Percentiles rank a stretch among this genome's conserved stretches.
These are phyloP conservation scores for Holothuria scabra DNA, from an alignment of 53 echinoderm and acorn worm species.

Conservation along the genomic window DNA sequence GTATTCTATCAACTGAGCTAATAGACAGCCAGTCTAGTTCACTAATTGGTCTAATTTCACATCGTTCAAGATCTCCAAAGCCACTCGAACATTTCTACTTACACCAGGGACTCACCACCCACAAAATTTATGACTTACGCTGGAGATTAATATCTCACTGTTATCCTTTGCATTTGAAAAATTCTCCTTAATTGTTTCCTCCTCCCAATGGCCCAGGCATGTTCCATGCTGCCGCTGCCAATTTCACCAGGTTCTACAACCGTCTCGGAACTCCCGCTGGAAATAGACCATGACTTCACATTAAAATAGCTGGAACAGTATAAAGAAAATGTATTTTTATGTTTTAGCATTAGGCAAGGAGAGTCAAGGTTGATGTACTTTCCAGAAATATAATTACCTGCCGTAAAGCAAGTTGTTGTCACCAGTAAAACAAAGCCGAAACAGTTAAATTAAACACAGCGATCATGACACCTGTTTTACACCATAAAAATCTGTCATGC, in stretches of 20 bases:
- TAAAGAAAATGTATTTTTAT: neutral
- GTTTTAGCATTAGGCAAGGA: neutral
- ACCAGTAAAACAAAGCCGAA: conserved; percentile 1
- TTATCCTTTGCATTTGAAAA: too few relatives aligned
- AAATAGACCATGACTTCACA: too few relatives aligned
- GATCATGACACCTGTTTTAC: conserved; percentile 35
- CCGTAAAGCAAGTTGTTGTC: conserved; percentile 24
- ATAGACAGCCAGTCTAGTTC: conserved; percentile 17
- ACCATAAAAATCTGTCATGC: neutral
- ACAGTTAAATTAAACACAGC: neutral
- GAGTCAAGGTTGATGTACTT: conserved; percentile 23
- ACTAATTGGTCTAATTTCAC: conserved; percentile 44
- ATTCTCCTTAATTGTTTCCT: too few relatives aligned
- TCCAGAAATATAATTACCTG: neutral
- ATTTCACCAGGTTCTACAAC: too few relatives aligned
- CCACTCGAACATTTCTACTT: neutral
- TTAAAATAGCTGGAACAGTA: too few relatives aligned
- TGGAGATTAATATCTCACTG: too few relatives aligned
- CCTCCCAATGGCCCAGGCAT: too few relatives aligned
- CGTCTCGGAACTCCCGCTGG: too few relatives aligned
- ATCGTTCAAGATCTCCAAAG: neutral
- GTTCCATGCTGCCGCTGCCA: too few relatives aligned
- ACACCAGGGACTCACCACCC: conserved; percentile 23
- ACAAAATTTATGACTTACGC: too few relatives aligned
- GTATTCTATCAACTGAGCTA: neutral